Evolutionary conservation across 2,113 vertebrate species (phyloP).

Genomic region (Heteronetta atricapilla): DNA sequence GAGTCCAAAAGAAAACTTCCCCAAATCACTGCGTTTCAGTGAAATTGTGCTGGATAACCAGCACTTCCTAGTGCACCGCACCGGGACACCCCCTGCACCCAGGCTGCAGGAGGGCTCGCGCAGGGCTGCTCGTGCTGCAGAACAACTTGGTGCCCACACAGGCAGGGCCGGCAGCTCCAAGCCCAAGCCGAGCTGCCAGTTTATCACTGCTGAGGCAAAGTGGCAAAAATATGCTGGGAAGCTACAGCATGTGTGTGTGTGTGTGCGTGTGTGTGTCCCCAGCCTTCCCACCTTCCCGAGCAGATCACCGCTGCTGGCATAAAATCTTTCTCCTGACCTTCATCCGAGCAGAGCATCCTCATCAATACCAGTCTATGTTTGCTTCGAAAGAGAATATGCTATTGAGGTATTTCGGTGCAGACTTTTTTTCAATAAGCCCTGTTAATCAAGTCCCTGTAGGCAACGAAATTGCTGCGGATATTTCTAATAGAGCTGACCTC

Average conservation of each 20-base stretch:
- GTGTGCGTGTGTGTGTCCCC: no score
- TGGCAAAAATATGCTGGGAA: not conserved
- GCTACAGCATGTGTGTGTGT: not conserved
- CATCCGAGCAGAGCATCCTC: not conserved
- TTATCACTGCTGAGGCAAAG: not conserved
- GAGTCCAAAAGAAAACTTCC: not conserved
- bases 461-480: not conserved
- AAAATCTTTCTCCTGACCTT: not conserved
- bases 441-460: not conserved
- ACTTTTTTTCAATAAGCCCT: not conserved
- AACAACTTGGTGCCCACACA: not conserved
- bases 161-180: not conserved
- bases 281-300: not conserved
- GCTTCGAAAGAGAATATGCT: not conserved
- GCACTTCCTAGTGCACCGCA: not conserved
- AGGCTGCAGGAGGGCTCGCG: not conserved
- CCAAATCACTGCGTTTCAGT: not conserved
- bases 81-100: not conserved
- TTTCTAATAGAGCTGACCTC: not conserved
- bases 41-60: not conserved
- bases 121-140: fast-evolving
- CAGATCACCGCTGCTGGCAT: not conserved
- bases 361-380: not conserved
- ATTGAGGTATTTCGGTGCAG: not conserved
- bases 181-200: not conserved